Evolutionary conservation across 2,797 vertebrate genomes (phyloP), one percentile per base, ranked within the genome.

Genomic region (Todus mexicanus): DNA sequence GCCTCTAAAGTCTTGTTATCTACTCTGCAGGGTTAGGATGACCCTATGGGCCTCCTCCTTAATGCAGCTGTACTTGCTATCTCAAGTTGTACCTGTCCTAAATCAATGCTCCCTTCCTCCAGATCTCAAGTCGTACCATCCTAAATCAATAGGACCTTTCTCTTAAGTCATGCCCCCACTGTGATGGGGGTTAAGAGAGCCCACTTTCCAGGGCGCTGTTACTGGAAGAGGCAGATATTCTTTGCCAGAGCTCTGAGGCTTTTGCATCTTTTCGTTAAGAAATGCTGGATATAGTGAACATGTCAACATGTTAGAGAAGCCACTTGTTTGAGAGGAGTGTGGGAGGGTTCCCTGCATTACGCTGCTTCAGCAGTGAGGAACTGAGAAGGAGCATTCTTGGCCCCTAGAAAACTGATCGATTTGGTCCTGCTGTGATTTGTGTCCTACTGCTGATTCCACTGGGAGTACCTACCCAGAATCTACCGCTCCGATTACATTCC

Each of bases 261-360:
- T n/a, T 71, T 71, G 11, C 22, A 31, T 23, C 31, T 23, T 57
- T 31, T 54, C 11, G 9, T 54, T 76, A 42, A 70, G 10, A 71
- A 84, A 43, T 10, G 10, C 21, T 45, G 21, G 18, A 29, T 57
- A 76, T 31, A 16, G 11, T 38, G 21, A 71, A 15, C 2, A 8
- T 56, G 15, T 12, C 25, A 35, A 43, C 10, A 2, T 57, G 42
- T 42, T 53, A 29, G 18, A 50, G 48, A 75, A 74, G 21, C 7
- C 29, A 27, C 33, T 72, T 38, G 9, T 48, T 48, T 43, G 35
- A 43, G 40, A 43, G 27, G 29, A 31, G 15, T 33, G 1, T 45
- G 20, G 23, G 22, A 43, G n/a, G 22, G 60, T 63, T 35, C 10
- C 17, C 10, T 20, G 4, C 0, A 0, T 7, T 38, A 7, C 1